Base-by-base conservation (phyloP, 2,888 invertebrate genomes). In the Villa cingulata region DNA sequence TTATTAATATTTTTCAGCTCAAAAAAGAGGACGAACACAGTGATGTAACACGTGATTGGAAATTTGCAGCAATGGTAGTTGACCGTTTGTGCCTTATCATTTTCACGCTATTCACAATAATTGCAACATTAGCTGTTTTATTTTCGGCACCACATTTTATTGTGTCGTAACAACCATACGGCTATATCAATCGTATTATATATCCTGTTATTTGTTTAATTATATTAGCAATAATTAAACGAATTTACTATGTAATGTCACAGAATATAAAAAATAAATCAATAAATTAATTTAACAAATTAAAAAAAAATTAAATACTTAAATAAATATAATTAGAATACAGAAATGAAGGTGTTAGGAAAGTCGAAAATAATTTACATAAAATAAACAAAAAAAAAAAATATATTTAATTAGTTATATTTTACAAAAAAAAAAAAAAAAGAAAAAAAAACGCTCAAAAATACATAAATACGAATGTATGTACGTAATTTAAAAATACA, bases 1-100 rank as follows among this genome's bases (percentile, higher is more conserved):
- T 23, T 23, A 23, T 6, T 46, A 19, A 38, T 15, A 49, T 50
- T 57, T 70, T 70, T 27, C 83, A 86, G 74, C 78, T 86, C 62
- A 84, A 89, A 71, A 86, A 86, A 70, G 91, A 92, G 68, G 95
- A 96, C 71, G 87, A 90, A 71, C 85, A 87, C 62, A 83, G 85
- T 70, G 91, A 89, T 71, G 78, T 92, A 67, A 86, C 91, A 71
- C 86, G 89, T 74, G 94, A 95, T 81, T 96, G 96, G 96, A 94
- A 94, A 77, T 96, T 95, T 75, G 95, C 95, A 69, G 95, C 95
- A 72, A 94, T 95, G 91, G 95, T 96, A 74, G 91, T 96, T 74
- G 96, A 96, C 82, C 86, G 95, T 78, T 82, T 95, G 81, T 96
- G 96, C 86, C 88, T 96, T 82, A 91, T 94, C 78, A 86, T 94